Conservation (phyloP, 2,888 invertebrate species). For the Schizotus pectinicornis region DNA sequence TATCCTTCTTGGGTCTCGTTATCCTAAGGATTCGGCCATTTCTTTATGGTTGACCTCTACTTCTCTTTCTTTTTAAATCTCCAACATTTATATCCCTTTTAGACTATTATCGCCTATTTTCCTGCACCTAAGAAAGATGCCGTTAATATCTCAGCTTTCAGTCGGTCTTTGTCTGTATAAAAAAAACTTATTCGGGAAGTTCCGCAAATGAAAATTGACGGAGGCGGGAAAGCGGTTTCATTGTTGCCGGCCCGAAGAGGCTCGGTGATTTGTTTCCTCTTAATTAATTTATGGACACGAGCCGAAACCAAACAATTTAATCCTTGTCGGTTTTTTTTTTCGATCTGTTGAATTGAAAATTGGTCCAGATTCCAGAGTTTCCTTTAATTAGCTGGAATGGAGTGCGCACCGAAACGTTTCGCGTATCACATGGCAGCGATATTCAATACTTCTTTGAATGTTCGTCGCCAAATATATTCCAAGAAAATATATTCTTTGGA, state of each 20-base stretch:
- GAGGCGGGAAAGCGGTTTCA: not conserved
- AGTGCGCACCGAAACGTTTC: no score
- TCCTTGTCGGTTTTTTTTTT: no score
- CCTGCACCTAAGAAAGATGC: slow-evolving; percentile 44
- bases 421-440: not conserved
- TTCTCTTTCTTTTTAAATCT: slow-evolving; percentile 50
- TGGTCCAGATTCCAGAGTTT: no score
- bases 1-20: slow-evolving; percentile 47
- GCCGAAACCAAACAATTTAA: no score
- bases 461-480: slow-evolving; percentile 28
- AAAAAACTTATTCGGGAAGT: slow-evolving; percentile 4
- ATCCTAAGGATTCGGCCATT: slow-evolving; percentile 50
- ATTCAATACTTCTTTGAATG: slow-evolving; percentile 31
- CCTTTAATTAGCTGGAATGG: no score
- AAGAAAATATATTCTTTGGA: slow-evolving; percentile 28
- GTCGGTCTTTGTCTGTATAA: slow-evolving; percentile 17
- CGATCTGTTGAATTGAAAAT: no score
- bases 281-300: no score
- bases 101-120: slow-evolving; percentile 53
- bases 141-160: slow-evolving; percentile 45
- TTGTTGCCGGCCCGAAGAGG: no score
- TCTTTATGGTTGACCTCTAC: slow-evolving; percentile 52
- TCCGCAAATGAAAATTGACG: slow-evolving; percentile 1
- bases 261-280: no score
- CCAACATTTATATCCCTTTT: slow-evolving; percentile 52